Percentiles rank a stretch among this genome's conserved stretches.
phyloP scores from a whole-genome alignment of 1,140 invertebrate genomes.

The Scaptomyza hsui region DNA sequence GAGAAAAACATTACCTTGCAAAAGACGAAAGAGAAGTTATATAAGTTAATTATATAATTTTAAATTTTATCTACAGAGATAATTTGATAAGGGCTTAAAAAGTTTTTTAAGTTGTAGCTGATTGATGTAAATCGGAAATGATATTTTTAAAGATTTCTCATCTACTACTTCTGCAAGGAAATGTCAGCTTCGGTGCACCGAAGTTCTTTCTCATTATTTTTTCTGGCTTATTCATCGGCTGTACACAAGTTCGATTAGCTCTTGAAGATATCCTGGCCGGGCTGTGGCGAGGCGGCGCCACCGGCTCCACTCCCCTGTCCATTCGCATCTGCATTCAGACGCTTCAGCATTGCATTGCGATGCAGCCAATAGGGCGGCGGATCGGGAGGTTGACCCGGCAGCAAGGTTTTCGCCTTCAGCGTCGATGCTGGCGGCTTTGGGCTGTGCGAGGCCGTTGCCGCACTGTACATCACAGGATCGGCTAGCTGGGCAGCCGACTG shows the following conservation, averaged over 20 bases:
- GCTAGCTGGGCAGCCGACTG: constrained; percentile 76
- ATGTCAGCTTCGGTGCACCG: constrained; percentile 47
- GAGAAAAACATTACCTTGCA: constrained; percentile 30
- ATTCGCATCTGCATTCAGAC: constrained; percentile 62
- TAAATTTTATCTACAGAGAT: background rate
- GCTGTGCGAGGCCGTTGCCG: constrained; percentile 79
- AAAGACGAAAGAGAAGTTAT: background rate
- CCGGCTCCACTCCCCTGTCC: constrained; percentile 12
- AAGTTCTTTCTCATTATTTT: constrained; percentile 17
- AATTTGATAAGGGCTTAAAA: no score
- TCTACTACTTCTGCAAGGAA: constrained; percentile 22
- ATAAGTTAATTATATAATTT: background rate
- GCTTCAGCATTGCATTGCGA: constrained; percentile 82
- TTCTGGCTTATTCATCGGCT: constrained; percentile 40
- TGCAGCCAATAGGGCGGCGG: constrained; percentile 83
- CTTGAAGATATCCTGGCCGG: constrained; percentile 79
- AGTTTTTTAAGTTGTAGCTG: background rate
- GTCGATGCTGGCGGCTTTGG: constrained; percentile 84
- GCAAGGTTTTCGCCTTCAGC: constrained; percentile 85
- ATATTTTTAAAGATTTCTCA: background rate
- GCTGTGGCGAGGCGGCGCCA: constrained; percentile 58
- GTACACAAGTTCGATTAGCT: constrained; percentile 80
- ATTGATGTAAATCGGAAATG: background rate
- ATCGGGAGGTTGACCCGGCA: constrained; percentile 84
- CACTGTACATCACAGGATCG: constrained; percentile 83